phyloP scores from a whole-genome alignment of 2,888 invertebrate species.

The Lampropteryx suffumata region DNA sequence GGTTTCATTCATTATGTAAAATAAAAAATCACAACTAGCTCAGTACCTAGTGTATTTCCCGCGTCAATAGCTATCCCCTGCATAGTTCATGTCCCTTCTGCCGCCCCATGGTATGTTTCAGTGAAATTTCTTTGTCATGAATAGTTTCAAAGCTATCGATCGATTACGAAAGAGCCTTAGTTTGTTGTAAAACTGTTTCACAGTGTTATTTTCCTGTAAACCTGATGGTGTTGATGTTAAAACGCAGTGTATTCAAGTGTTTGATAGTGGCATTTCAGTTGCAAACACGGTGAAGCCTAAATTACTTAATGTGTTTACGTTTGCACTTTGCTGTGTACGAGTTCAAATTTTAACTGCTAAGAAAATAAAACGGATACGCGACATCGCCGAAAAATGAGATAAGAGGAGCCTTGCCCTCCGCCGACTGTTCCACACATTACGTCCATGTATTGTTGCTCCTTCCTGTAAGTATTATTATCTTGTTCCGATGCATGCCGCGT shows the following conservation, averaged over 20 bases:
- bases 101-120: conserved; percentile 26
- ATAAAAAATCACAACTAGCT: conserved; percentile 33
- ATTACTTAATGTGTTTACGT: conserved; percentile 60
- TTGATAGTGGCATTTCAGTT: conserved; percentile 28
- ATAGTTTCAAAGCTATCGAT: conserved; percentile 77
- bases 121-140: conserved; percentile 74
- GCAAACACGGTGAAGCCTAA: conserved; percentile 47
- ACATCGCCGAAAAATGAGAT: conserved; percentile 47
- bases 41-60: conserved; percentile 14
- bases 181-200: conserved; percentile 36
- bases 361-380: conserved; percentile 14
- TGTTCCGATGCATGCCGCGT: neutral
- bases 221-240: conserved; percentile 36
- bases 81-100: conserved; percentile 21
- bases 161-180: conserved; percentile 76
- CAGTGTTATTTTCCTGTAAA: conserved; percentile 34
- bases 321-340: conserved; percentile 43
- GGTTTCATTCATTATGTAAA: conserved; percentile 44
- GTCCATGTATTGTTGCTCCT: conserved; percentile 83
- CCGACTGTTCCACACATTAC: conserved; percentile 52
- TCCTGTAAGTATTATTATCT: conserved; percentile 76
- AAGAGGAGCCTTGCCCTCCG: conserved; percentile 47
- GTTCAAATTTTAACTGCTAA: conserved; percentile 47
- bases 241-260: conserved; percentile 21
- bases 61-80: conserved; percentile 40